phyloP scores from a whole-genome alignment of 2,888 invertebrate genomes.

The Euzophera pinguis region DNA sequence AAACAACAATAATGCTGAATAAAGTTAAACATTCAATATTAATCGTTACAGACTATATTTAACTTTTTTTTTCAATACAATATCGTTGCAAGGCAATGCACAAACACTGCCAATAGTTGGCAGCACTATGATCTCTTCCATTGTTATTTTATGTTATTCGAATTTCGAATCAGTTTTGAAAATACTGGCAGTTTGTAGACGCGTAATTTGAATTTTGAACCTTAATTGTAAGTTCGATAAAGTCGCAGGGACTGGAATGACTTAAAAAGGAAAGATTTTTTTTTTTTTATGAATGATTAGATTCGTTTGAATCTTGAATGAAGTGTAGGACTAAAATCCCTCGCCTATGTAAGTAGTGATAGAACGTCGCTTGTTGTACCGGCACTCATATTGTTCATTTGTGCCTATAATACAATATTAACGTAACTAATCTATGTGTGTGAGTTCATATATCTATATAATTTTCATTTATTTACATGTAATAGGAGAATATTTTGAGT shows the following conservation, averaged over 20 bases:
- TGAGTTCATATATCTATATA: constrained; percentile 35
- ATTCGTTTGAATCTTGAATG: constrained; percentile 28
- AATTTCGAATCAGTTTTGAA: background rate
- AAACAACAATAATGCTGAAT: background rate
- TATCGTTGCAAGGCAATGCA: constrained; percentile 1
- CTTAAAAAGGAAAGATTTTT: constrained; percentile 2
- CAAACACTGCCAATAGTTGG: background rate
- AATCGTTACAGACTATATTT: background rate
- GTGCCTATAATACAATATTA: constrained; percentile 66
- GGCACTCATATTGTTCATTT: constrained; percentile 65
- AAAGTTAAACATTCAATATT: background rate
- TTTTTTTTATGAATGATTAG: constrained; percentile 9
- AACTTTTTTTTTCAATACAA: background rate
- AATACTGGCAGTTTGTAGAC: background rate
- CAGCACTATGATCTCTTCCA: constrained; percentile 8
- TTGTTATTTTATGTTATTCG: constrained; percentile 1
- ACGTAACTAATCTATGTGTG: constrained; percentile 42
- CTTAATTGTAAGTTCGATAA: constrained; percentile 1
- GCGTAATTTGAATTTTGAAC: constrained; percentile 5
- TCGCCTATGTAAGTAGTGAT: constrained; percentile 65
- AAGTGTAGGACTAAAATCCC: constrained; percentile 67
- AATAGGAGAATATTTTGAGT: constrained; percentile 56
- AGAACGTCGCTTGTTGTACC: constrained; percentile 43
- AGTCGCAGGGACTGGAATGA: constrained; percentile 4
- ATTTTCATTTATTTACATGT: constrained; percentile 36